phyloP scores from a whole-genome alignment of 2,113 vertebrate species.

The Amia ocellicauda region DNA sequence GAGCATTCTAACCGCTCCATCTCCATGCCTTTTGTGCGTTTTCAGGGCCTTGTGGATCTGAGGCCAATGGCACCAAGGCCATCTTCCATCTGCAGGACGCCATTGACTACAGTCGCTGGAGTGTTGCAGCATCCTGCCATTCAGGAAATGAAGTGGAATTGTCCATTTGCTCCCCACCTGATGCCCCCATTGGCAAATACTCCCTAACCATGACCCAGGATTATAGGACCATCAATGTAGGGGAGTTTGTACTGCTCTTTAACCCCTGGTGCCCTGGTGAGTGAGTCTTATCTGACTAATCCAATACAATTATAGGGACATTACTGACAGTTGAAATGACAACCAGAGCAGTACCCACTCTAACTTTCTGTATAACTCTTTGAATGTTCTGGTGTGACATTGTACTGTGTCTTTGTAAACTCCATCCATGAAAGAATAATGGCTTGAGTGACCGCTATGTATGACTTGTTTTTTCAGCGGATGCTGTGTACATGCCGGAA shows the following conservation, averaged over 20 bases:
- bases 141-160: conserved; percentile 54
- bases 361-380: no score
- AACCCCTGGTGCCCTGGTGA: conserved; percentile 90
- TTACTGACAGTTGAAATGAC: no score
- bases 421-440: no score
- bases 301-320: neutral
- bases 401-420: no score
- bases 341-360: no score
- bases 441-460: neutral
- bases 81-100: conserved; percentile 61
- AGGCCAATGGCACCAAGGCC: conserved; percentile 71
- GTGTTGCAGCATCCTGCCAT: conserved; percentile 58
- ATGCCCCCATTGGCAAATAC: conserved; percentile 78
- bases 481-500: conserved; percentile 72
- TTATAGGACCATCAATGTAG: conserved; percentile 53
- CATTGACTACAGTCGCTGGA: conserved; percentile 66
- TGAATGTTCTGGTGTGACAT: no score
- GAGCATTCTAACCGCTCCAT: conserved; percentile 5
- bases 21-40: conserved; percentile 2
- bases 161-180: conserved; percentile 63
- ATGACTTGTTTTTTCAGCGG: conserved; percentile 60
- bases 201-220: conserved; percentile 63
- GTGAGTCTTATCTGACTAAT: conserved; percentile 34
- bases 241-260: conserved; percentile 80
- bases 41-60: conserved; percentile 74